Evolutionary conservation across 2,797 vertebrate species (phyloP).

Genomic region (Enteromius mattozi): DNA sequence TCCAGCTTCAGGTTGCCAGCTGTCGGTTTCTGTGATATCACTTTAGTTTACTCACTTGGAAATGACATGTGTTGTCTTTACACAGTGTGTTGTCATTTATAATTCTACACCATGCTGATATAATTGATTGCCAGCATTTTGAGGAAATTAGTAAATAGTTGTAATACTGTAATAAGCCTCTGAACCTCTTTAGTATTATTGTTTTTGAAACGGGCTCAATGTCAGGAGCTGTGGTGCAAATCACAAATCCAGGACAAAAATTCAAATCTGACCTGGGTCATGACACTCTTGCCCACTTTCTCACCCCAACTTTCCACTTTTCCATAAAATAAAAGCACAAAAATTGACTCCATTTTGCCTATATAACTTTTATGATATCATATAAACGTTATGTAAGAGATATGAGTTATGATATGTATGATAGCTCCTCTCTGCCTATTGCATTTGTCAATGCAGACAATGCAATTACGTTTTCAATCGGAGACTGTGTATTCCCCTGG

Average conservation of each 20-base stretch:
- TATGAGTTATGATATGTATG: constrained; percentile 14
- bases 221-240: background rate
- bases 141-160: background rate
- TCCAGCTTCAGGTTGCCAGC: background rate
- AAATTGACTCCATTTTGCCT: background rate
- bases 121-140: background rate
- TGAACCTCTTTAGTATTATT: background rate
- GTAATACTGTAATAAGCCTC: background rate
- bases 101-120: background rate
- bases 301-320: background rate
- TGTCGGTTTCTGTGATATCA: constrained; percentile 1
- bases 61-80: background rate
- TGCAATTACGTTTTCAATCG: constrained; percentile 18
- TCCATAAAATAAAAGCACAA: background rate
- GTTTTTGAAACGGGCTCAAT: background rate
- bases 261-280: background rate
- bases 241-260: background rate
- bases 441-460: constrained; percentile 58
- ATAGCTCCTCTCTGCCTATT: constrained; percentile 30
- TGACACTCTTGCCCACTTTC: background rate
- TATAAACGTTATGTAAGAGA: background rate
- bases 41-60: background rate
- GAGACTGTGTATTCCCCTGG: constrained; percentile 12
- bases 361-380: background rate
- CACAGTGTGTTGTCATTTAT: background rate